Evolutionary conservation across 2,113 vertebrate genomes (phyloP), one percentile per base, ranked within the genome.

Genomic region (Cyanocitta stelleri): DNA sequence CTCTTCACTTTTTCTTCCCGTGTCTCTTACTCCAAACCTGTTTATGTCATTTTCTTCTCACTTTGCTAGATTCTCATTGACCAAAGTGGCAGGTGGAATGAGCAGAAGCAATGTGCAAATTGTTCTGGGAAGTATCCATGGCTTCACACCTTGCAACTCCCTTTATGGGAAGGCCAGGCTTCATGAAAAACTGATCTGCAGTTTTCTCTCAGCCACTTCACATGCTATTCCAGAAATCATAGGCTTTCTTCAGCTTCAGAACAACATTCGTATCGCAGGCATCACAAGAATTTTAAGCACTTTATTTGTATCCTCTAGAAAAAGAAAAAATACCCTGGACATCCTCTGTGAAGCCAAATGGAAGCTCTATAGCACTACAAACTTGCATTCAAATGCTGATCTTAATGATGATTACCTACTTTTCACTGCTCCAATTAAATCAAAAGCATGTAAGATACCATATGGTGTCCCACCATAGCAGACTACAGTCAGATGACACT

Each of bases 31-130:
- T 91, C 67, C 37, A 89, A 54, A 85, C 64, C 75, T 62, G 24
- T 73, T n/a, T 13, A 30, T 79, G 74, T 68, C 52, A 88, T 95
- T 95, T 94, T 87, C 83, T 96, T 87, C 66, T 81, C 75, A 80
- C 86, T 96, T 93, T 26, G 5, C 75, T 68, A 90, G 78, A 20
- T 93, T 81, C 85, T 95, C 49, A 64, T 66, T 73, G 75, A 91
- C 83, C 91, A 55, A 82, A 67, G 46, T 32, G 39, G 87, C 76
- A 95, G 71, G 71, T 58, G 49, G 80, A 93, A 95, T 5, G 39
- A 91, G 71, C 22, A 77, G 44, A 6, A 83, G 71, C 52, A 80
- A 85, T 8, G 82, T 73, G 69, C 82, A 91, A 96, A 94, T 58
- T 80, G 63, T 87, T 96, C 69, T 35, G 69, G 43, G 85, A 77